Percentiles rank a stretch among this genome's conserved stretches.
Conservation (phyloP, 37 sponge, comb jelly and placozoan genomes). For the Ephydatia muelleri region DNA sequence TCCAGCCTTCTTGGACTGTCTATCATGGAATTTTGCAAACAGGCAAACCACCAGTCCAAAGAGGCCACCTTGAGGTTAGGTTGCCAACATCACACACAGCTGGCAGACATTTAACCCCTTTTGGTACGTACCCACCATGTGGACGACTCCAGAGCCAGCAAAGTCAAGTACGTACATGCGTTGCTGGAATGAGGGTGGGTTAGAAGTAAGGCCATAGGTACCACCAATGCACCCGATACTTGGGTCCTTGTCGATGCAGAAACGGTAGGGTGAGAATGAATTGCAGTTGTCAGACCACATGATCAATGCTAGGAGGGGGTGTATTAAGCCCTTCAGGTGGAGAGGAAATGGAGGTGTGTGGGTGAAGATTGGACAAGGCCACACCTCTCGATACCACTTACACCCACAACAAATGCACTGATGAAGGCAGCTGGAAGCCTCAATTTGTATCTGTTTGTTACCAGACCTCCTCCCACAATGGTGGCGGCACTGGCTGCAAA, state of each 20-base stretch:
- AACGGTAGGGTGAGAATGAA: slow-evolving; percentile 81
- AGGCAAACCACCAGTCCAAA: slow-evolving; percentile 74
- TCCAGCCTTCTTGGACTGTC: slow-evolving; percentile 14
- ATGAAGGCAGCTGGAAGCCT: slow-evolving; percentile 76
- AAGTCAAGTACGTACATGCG: slow-evolving; percentile 87
- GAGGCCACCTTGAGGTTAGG: slow-evolving; percentile 88
- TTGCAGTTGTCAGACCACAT: slow-evolving; percentile 67
- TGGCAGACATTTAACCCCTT: no score
- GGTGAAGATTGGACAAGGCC: background rate
- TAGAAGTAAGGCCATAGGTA: no score
- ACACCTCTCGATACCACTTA: slow-evolving; percentile 21
- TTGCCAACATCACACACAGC: no score
- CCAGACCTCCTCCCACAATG: slow-evolving; percentile 82
- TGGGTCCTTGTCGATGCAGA: slow-evolving; percentile 31
- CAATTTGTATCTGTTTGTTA: slow-evolving; percentile 76
- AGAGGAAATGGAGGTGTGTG: background rate
- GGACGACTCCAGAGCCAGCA: slow-evolving; percentile 93
- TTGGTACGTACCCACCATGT: slow-evolving; percentile 91
- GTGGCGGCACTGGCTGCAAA: slow-evolving; percentile 96
- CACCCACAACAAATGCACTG: slow-evolving; percentile 90
- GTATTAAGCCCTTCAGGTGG: slow-evolving; percentile 65
- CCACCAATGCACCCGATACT: no score
- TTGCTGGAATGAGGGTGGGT: no score
- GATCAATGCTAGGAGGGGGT: slow-evolving; percentile 69
- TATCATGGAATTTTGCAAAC: slow-evolving; percentile 74